Conservation (phyloP, 1,140 invertebrate genomes). For the Trichogramma pretiosum region DNA sequence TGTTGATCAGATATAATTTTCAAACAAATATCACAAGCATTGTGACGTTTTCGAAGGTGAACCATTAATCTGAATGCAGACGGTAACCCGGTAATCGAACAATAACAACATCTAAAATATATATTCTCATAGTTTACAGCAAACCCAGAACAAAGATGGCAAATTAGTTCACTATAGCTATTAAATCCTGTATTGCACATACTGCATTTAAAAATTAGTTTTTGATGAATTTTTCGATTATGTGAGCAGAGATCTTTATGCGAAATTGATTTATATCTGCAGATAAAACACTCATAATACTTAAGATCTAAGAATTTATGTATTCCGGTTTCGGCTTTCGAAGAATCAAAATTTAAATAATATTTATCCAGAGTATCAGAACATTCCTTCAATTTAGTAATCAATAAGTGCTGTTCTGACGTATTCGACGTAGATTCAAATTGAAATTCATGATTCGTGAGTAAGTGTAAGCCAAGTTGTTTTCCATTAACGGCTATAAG, state of each 20-base stretch:
- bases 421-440: conserved; percentile 46
- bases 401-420: conserved; percentile 53
- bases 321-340: conserved; percentile 49
- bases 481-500: conserved; percentile 73
- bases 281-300: conserved; percentile 75
- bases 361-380: conserved; percentile 51
- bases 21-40: conserved; percentile 75
- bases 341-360: conserved; percentile 65
- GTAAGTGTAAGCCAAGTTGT: conserved; percentile 66
- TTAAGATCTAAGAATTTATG: conserved; percentile 47
- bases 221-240: conserved; percentile 75
- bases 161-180: conserved; percentile 74
- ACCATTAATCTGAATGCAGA: conserved; percentile 79
- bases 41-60: conserved; percentile 70
- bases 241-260: conserved; percentile 78
- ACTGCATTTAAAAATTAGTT: conserved; percentile 66
- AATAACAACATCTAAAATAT: conserved; percentile 65
- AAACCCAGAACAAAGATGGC: conserved; percentile 71
- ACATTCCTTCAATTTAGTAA: conserved; percentile 54
- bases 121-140: conserved; percentile 54
- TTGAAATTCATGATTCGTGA: conserved; percentile 67
- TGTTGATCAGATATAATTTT: conserved; percentile 69
- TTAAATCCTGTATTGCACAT: conserved; percentile 81
- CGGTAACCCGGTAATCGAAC: conserved; percentile 61
- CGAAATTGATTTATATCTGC: conserved; percentile 61